These are phyloP conservation scores for Hydrotaea diabolus DNA, from an alignment of 2,888 invertebrate genomes.

Conservation along the genomic window DNA sequence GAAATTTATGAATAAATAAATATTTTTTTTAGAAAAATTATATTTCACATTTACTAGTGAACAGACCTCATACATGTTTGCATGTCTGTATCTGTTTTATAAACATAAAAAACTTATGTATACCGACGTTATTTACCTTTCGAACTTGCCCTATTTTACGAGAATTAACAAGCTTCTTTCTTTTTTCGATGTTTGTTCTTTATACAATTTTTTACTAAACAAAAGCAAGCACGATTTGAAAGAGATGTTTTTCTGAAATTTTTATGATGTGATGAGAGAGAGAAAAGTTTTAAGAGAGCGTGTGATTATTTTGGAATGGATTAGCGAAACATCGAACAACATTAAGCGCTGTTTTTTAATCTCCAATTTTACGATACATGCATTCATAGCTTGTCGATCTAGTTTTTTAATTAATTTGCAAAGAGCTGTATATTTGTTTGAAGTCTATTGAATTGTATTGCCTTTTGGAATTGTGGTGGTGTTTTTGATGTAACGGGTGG, in stretches of 20 bases:
- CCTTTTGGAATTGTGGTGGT: not conserved
- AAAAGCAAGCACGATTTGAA: no score
- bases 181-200: not conserved
- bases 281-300: not conserved
- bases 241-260: no score
- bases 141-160: constrained; percentile 43
- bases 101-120: not conserved
- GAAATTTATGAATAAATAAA: no score
- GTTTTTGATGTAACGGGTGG: not conserved
- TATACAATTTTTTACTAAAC: not conserved
- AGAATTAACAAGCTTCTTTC: constrained; percentile 3
- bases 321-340: not conserved
- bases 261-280: no score
- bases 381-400: no score
- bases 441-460: not conserved
- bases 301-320: not conserved
- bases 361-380: not conserved
- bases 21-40: no score
- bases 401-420: not conserved
- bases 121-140: constrained; percentile 4
- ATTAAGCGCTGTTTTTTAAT: not conserved
- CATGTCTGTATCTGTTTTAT: not conserved
- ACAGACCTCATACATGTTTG: no score
- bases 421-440: not conserved
- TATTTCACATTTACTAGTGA: no score